Conservation (phyloP, 2,888 invertebrate genomes). For the Cerceris rybyensis region DNA sequence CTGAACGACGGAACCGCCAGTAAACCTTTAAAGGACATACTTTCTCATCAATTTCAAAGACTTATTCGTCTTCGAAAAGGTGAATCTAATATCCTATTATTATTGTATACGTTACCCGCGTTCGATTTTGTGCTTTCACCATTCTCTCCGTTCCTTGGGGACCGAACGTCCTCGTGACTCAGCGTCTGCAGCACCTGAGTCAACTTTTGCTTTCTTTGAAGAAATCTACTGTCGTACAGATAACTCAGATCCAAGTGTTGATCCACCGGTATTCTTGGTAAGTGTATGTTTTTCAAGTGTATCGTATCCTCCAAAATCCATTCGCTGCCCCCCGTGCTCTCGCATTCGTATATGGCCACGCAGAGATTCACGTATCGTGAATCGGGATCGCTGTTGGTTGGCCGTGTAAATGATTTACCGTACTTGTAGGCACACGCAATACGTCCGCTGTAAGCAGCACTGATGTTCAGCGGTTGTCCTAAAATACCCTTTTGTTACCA, state of each 20-base stretch:
- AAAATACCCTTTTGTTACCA: slow-evolving; percentile 64
- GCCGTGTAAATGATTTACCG: slow-evolving; percentile 93
- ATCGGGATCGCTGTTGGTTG: slow-evolving; percentile 88
- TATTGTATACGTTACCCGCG: slow-evolving; percentile 72
- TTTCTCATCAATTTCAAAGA: not conserved
- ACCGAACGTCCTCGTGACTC: slow-evolving; percentile 89
- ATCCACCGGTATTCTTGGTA: slow-evolving; percentile 91
- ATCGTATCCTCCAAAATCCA: slow-evolving; percentile 98
- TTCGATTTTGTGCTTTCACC: slow-evolving; percentile 82
- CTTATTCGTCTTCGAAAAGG: not conserved
- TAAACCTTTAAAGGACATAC: slow-evolving; percentile 82
- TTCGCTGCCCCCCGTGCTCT: slow-evolving; percentile 97
- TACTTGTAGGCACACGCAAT: slow-evolving; percentile 98
- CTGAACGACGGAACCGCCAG: slow-evolving; percentile 95
- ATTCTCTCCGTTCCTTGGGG: slow-evolving; percentile 84
- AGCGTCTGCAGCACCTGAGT: slow-evolving; percentile 92
- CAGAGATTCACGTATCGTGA: slow-evolving; percentile 94
- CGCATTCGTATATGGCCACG: slow-evolving; percentile 99
- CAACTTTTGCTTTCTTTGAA: slow-evolving; percentile 91
- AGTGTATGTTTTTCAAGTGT: slow-evolving; percentile 94
- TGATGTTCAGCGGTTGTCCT: slow-evolving; percentile 95
- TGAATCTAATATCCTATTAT: no score
- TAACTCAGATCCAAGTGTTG: slow-evolving; percentile 92
- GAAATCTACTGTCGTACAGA: slow-evolving; percentile 89
- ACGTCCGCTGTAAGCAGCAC: slow-evolving; percentile 98